Base-by-base conservation (phyloP, 2,888 invertebrate genomes). In the Oithona nana region DNA sequence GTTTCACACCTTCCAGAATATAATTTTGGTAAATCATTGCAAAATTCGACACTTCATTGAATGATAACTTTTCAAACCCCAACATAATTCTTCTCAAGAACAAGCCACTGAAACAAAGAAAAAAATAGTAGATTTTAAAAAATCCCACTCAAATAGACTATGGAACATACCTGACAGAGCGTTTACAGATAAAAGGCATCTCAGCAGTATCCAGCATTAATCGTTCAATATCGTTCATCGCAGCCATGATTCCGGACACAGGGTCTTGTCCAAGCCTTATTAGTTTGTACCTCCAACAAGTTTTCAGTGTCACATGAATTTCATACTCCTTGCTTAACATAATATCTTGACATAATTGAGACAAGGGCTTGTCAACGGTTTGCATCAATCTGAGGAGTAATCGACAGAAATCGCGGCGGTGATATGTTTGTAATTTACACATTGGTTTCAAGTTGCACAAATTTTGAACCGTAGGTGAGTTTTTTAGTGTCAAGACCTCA, bases 41-140 rank as follows among this genome's bases (percentile, higher is more conserved):
- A 28, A 89, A 76, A 48, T 80, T 77, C 56, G 84, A 83, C 64
- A 88, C 82, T 76, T 88, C 86, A 48, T 84, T 83, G 75, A 92
- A 92, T 20, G 84, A 81, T 66, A 90, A 75, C 71, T 84, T 86
- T 69, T 89, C 87, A 70, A 90, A 81, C 66, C 84, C 82, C 1
- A 90, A 76, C 66, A 84, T 79, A 71, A 89, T 83, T 69, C 89
- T 78, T 65, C 90, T 77, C 65, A 92, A 77, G 73, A 86, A 92
- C 66, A 88, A 77, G 30, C 90, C 90, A 16, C 39, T 39, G 39
- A 39, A 6, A 39, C 8, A 39, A n/a, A n/a, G n/a, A n/a, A n/a
- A n/a, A n/a, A n/a, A n/a, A n/a, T n/a, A n/a, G n/a, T n/a, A n/a
- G n/a, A n/a, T n/a, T n/a, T n/a, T n/a, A n/a, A n/a, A n/a, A n/a